A percentile compares a stretch with the other conserved stretches of the same genome.
Evolutionary conservation across 2,113 vertebrate genomes (phyloP).

Genomic region (Thomomys bottae): DNA sequence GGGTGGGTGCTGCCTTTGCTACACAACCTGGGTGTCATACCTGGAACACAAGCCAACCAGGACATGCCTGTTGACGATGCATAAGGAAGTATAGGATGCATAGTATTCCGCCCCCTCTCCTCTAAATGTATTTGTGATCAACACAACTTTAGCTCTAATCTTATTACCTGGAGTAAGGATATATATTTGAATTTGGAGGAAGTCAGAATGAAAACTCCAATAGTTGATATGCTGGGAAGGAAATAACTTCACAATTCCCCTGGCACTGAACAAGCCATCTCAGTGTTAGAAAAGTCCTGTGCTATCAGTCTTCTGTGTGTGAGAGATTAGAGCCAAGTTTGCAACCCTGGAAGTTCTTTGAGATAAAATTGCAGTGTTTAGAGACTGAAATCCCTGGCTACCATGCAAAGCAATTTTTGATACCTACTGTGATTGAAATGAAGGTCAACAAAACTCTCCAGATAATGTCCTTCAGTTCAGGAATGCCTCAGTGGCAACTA

Average conservation of each 20-base stretch:
- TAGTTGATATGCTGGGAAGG: conserved; percentile 2
- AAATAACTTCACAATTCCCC: background rate
- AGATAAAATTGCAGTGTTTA: conserved; percentile 51
- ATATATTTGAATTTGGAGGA: conserved; percentile 4
- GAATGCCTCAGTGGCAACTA: background rate
- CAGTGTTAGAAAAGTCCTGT: background rate
- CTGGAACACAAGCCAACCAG: background rate
- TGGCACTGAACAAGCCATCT: background rate
- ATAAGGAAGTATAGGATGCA: background rate
- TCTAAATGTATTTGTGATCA: background rate
- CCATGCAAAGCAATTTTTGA: conserved; percentile 40
- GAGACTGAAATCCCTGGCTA: conserved; percentile 39
- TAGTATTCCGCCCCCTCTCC: conserved; percentile 16
- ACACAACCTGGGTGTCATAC: rapidly evolving
- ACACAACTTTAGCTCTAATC: background rate
- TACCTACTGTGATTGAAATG: conserved; percentile 57
- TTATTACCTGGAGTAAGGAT: conserved; percentile 11
- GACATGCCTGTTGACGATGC: background rate
- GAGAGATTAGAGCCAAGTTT: conserved; percentile 34
- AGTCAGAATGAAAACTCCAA: conserved; percentile 21
- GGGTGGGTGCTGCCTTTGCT: background rate
- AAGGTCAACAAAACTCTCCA: conserved; percentile 6
- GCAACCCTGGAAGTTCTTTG: conserved; percentile 24
- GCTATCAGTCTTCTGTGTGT: background rate
- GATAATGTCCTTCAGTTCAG: background rate